phyloP scores from a whole-genome alignment of 2,113 vertebrate species.

The Poecilia latipinna region DNA sequence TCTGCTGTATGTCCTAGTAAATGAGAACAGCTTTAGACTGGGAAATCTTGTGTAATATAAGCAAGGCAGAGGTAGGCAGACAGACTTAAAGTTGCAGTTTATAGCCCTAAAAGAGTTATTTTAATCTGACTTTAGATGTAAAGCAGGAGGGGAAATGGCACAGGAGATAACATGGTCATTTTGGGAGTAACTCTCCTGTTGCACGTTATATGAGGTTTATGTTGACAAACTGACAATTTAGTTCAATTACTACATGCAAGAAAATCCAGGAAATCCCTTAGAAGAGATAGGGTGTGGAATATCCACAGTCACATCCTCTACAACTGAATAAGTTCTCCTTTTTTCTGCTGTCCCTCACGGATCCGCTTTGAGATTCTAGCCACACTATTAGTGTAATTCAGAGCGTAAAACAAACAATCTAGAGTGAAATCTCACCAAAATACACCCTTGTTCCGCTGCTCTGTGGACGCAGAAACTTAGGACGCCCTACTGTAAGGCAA shows the following conservation, averaged over 20 bases:
- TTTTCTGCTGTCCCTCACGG: conserved; percentile 13
- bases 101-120: conserved; percentile 45
- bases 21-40: conserved; percentile 2
- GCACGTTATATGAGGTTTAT: conserved; percentile 43
- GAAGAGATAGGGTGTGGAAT: conserved; percentile 23
- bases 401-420: too few species aligned
- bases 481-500: conserved; percentile 35
- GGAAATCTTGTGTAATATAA: conserved; percentile 32
- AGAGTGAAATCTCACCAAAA: conserved; percentile 52
- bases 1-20: not conserved
- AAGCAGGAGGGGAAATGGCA: conserved; percentile 57
- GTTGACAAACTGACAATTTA: conserved; percentile 57
- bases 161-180: conserved; percentile 56
- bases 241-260: conserved; percentile 46
- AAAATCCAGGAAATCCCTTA: conserved; percentile 55
- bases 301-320: conserved; percentile 20
- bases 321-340: conserved; percentile 1
- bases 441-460: conserved; percentile 28
- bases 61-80: conserved; percentile 23
- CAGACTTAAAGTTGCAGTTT: conserved; percentile 42
- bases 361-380: conserved; percentile 29
- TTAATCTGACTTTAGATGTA: conserved; percentile 33
- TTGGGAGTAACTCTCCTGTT: conserved; percentile 36
- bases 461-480: conserved; percentile 30
- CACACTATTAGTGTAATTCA: not conserved